These are phyloP conservation scores for Halichoerus grypus DNA, from an alignment of 2,113 vertebrate species.

Conservation along the genomic window DNA sequence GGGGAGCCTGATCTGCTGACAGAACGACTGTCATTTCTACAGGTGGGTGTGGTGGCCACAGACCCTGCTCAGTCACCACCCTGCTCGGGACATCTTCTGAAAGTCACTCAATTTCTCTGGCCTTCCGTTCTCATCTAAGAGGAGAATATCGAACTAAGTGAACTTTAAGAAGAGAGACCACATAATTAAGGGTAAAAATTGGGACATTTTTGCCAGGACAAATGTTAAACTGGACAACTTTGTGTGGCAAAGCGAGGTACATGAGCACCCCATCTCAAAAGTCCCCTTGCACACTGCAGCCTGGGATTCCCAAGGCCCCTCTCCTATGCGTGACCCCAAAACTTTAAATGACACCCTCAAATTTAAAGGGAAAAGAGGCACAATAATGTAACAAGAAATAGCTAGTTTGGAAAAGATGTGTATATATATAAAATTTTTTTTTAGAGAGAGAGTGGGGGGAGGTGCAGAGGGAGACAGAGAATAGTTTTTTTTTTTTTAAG, in stretches of 20 bases:
- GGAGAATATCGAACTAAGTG: neutral
- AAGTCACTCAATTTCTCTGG: neutral
- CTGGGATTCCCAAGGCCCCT: neutral
- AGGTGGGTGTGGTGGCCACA: neutral
- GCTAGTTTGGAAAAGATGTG: neutral
- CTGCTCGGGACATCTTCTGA: neutral
- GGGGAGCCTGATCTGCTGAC: neutral
- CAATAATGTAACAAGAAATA: neutral
- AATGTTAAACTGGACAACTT: neutral
- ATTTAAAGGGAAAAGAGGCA: neutral
- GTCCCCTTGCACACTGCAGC: neutral
- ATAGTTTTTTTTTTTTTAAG: too few species aligned
- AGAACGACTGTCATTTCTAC: neutral
- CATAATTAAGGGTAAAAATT: neutral
- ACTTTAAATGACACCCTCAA: neutral
- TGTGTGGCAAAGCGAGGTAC: neutral
- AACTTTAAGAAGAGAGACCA: neutral
- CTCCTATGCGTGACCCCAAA: neutral
- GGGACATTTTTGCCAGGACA: neutral
- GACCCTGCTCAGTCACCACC: neutral
- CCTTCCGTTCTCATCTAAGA: neutral
- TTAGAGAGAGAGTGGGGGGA: neutral
- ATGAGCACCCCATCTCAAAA: neutral
- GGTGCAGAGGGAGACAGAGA: neutral
- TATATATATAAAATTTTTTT: neutral